phyloP scores from a whole-genome alignment of 2,888 invertebrate genomes.

The Eubasilissa splendida region DNA sequence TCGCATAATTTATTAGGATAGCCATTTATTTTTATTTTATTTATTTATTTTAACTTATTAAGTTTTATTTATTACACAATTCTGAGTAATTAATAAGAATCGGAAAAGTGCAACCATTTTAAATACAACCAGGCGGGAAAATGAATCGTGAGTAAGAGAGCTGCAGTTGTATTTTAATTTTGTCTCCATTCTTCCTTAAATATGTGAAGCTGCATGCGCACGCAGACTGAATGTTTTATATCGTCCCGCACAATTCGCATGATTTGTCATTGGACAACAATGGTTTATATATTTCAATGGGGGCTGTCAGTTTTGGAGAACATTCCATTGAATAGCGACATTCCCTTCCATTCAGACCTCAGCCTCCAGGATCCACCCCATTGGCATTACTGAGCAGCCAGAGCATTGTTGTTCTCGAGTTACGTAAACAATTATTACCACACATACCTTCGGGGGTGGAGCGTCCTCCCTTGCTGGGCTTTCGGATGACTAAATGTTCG shows the following conservation, averaged over 20 bases:
- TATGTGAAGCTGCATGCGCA: conserved; percentile 2
- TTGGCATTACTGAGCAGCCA: conserved; percentile 53
- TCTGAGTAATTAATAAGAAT: too few species aligned
- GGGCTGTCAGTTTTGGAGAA: conserved; percentile 52
- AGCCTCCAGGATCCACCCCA: conserved; percentile 42
- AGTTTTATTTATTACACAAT: too few species aligned
- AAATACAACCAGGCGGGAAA: too few species aligned
- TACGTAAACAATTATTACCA: conserved; percentile 58
- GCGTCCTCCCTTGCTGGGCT: not conserved
- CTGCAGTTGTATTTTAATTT: not conserved
- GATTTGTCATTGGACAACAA: conserved; percentile 48
- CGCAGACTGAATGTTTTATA: conserved; percentile 20
- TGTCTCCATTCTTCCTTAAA: not conserved
- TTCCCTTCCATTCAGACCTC: conserved; percentile 44
- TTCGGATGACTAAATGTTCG: not conserved
- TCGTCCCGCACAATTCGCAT: conserved; percentile 39
- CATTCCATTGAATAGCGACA: conserved; percentile 51
- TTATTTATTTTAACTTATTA: too few species aligned
- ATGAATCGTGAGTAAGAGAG: too few species aligned
- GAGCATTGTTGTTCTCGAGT: conserved; percentile 57
- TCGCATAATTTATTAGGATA: too few species aligned
- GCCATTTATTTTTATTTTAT: too few species aligned
- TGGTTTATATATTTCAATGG: conserved; percentile 52
- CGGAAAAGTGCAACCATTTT: too few species aligned
- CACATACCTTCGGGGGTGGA: conserved; percentile 52